Evolutionary conservation across 2,888 invertebrate species (phyloP).

Genomic region (Parnassius smintheus): DNA sequence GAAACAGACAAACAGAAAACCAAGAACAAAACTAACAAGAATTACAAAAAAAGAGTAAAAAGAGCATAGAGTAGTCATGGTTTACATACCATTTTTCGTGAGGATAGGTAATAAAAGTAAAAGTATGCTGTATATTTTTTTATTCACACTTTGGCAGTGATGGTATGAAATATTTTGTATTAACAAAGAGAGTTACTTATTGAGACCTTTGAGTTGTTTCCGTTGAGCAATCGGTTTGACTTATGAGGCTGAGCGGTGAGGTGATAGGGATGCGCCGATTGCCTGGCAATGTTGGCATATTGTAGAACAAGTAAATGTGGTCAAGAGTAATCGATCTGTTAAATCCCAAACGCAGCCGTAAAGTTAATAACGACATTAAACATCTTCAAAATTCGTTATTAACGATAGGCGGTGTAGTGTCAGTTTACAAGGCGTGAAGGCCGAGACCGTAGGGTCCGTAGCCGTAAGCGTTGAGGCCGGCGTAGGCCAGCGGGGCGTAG

Average conservation of each 20-base stretch:
- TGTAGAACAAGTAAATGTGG: background rate
- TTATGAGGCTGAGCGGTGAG: conserved; percentile 39
- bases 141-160: conserved; percentile 81
- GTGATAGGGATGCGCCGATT: conserved; percentile 32
- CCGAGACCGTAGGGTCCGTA: conserved; percentile 32
- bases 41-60: too few relatives aligned
- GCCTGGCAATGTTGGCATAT: conserved; percentile 4
- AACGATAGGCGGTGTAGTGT: background rate
- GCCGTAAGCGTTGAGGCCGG: conserved; percentile 34
- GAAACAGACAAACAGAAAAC: too few relatives aligned
- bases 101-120: background rate
- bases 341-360: conserved; percentile 18
- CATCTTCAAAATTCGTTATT: conserved; percentile 33
- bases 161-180: conserved; percentile 67
- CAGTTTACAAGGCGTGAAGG: conserved; percentile 61
- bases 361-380: conserved; percentile 28
- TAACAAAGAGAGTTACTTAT: conserved; percentile 78
- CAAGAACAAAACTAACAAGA: too few relatives aligned
- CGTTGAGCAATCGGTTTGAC: conserved; percentile 56
- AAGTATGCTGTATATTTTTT: conserved; percentile 46
- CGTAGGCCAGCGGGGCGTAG: conserved; percentile 35
- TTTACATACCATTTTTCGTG: too few relatives aligned
- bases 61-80: too few relatives aligned
- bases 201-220: conserved; percentile 63
- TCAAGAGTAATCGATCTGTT: conserved; percentile 37